Base-by-base conservation (phyloP, 2,888 invertebrate species). In the Drosophila koepferae region DNA sequence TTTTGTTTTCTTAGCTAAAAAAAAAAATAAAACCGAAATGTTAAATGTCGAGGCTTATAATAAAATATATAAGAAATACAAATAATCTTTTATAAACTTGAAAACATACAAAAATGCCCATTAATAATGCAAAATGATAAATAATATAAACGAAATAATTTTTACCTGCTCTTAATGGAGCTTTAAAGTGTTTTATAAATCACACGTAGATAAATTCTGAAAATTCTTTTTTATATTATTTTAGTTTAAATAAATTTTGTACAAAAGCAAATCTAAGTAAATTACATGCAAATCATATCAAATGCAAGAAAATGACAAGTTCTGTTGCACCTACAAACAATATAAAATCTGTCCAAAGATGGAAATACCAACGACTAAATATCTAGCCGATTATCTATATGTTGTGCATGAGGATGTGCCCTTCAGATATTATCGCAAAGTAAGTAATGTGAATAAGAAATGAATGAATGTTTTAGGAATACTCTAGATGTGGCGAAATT, bases 251-350 rank as follows among this genome's bases (percentile, higher is more conserved):
- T 34, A 62, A 56, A 44, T 43, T 48, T n/a, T 12, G 48, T 43
- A 23, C n/a, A 64, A 49, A 31, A 71, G 49, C 20, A 63, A 56
- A 69, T 59, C 66, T 20, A 64, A 66, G 60, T 46, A 49, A 64
- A 74, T 86, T 69, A 40, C 67, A 84, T 81, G 81, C 66, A 77
- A 82, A 63, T 63, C 61, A 59, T 55, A 66, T 80, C 90, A 92
- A 92, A 92, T 92, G 92, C 93, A 91, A 91, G 92, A 93, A 93
- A 93, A 92, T 92, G 93, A 92, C 86, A 92, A 92, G 77, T 91
- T 92, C 83, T 91, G 89, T 81, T 91, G 89, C 70, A 63, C 82
- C 62, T 87, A 91, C 72, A 92, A 92, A 83, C 92, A 92, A 81
- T 92, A 92, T 74, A 90, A 92, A 81, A 91, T 92, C 90, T 92